phyloP scores from a whole-genome alignment of 37 sponge, comb jelly and placozoan genomes.

The Chondrosia reniformis region DNA sequence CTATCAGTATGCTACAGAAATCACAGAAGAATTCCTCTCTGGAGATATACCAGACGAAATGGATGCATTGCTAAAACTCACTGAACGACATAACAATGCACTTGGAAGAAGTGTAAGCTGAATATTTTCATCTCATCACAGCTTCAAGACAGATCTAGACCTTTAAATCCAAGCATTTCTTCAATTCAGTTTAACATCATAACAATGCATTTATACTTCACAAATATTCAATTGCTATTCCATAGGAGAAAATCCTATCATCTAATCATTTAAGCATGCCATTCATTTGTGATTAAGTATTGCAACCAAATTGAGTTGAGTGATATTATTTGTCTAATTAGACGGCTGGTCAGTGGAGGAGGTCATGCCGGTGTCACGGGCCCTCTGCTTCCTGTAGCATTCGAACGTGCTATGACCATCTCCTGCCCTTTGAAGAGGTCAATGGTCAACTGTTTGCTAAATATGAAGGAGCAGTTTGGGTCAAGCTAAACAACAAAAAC shows the following conservation, averaged over 20 bases:
- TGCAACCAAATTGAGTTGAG: no score
- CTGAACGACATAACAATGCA: neutral
- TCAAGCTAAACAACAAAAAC: neutral
- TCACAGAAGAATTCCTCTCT: neutral
- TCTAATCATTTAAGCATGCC: no score
- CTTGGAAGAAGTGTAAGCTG: neutral
- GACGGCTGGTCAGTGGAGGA: no score
- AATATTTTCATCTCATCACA: no score
- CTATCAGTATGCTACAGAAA: neutral
- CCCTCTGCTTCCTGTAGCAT: neutral
- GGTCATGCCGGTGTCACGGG: constrained; percentile 8
- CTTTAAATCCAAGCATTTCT: no score
- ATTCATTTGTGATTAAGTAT: no score
- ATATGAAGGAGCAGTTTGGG: neutral
- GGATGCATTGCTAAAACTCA: neutral
- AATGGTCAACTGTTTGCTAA: neutral
- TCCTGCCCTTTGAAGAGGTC: neutral
- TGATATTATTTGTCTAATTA: no score
- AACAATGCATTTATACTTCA: no score
- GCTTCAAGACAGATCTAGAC: no score
- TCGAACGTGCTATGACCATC: neutral
- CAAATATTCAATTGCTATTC: no score
- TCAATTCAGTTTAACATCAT: no score
- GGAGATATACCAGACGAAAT: neutral
- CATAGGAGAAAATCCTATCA: no score